A percentile compares a stretch with the other conserved stretches of the same genome.
These are phyloP conservation scores for Steinernema feltiae DNA, from an alignment of 1,140 invertebrate species.

Conservation along the genomic window DNA sequence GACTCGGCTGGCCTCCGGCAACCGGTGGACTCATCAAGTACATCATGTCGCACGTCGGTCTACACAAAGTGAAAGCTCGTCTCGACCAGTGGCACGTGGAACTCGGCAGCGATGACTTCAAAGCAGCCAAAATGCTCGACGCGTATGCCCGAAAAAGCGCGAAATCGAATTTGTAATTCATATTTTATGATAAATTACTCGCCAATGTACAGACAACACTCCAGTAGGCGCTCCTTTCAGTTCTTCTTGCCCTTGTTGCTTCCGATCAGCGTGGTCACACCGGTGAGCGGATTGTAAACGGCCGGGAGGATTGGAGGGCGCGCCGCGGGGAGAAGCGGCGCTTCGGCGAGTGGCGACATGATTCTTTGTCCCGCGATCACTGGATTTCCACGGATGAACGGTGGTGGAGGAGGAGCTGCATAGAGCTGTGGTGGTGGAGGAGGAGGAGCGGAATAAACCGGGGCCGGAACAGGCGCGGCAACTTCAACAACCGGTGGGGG, in stretches of 20 bases:
- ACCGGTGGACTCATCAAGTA: slow-evolving; percentile 24
- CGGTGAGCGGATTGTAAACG: background rate
- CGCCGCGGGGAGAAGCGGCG: background rate
- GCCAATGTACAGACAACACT: too few relatives aligned
- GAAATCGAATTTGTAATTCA: background rate
- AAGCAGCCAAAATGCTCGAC: background rate
- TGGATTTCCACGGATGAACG: background rate
- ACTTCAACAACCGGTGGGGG: background rate
- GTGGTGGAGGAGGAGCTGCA: background rate
- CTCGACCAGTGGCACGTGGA: background rate
- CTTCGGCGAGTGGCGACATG: background rate
- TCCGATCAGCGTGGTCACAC: background rate
- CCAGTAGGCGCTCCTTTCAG: too few relatives aligned
- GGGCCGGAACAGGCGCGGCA: background rate
- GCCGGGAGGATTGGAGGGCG: background rate
- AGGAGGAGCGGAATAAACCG: background rate
- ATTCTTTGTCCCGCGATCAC: background rate
- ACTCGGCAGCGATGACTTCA: background rate
- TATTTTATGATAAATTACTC: too few relatives aligned
- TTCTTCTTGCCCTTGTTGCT: background rate
- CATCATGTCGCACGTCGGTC: background rate
- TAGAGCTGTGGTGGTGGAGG: background rate
- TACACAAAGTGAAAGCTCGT: background rate
- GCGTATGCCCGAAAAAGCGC: background rate
- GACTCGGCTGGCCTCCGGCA: slow-evolving; percentile 33